Evolutionary conservation across 1,140 invertebrate genomes (phyloP), one percentile per base, ranked within the genome.

Genomic region (Paramacrobiotus metropolitanus): DNA sequence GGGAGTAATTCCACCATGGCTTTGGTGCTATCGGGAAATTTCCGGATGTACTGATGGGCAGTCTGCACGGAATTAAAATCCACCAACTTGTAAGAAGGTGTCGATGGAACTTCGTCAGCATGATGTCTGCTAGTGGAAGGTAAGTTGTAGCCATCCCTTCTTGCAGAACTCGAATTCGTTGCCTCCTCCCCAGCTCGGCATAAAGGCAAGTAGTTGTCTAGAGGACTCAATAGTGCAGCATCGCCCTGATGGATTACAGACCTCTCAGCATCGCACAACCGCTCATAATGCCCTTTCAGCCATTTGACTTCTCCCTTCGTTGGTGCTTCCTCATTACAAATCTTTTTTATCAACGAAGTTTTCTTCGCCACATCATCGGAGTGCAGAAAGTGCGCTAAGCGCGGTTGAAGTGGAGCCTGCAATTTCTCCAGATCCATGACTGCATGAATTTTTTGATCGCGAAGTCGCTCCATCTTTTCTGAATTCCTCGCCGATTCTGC

Each of bases 371-470:
- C 4, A 24, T 55, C 48, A 4, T 55, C 15, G 4, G 48, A 24
- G 24, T 55, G 48, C 15, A 55, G 15, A 24, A 55, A 55, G 48
- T 55, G 48, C 48, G 9, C 15, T 4, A 55, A 24, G 15, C 48
- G 48, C 24, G 48, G 48, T 24, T 55, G 15, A 24, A 55, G 28
- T 4, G 48, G 48, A 9, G 48, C 48, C 48, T 55, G 48, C 48
- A 55, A 24, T 24, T 55, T 55, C 48, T 55, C 48, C 48, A 55
- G 48, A 4, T 55, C 48, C 48, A 55, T 55, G 48, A 55, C 28
- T 15, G 48, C 48, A 9, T 55, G 48, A 55, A 55, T 55, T 24
- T 55, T 55, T 15, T 24, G 15, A 24, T 55, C 48, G 15, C 24
- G 48, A 15, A 55, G 48, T 4, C 9, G 4, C 15, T 24, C 15